Evolutionary conservation across 2,888 invertebrate species (phyloP), one percentile per base, ranked within the genome.

Genomic region (Tryphoninae sp.): DNA sequence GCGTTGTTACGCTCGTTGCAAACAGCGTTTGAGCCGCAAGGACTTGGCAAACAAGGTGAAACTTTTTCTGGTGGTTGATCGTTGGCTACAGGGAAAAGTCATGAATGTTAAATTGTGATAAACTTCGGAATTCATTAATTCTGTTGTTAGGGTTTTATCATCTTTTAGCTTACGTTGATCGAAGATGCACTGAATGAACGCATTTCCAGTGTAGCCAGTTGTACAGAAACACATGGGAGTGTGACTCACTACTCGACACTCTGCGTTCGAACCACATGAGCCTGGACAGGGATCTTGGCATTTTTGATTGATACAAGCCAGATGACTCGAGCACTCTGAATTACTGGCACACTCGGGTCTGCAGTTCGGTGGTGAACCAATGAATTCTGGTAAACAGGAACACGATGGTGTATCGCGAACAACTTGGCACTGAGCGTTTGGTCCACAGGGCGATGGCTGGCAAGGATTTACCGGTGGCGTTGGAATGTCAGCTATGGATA

Each of bases 1-100:
- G 82, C 92, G 86, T 87, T 93, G 92, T 83, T 92, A 85, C 92
- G 92, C 87, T 94, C 94, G 89, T 92, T 93, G 87, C 96, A 96
- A 89, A 94, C 92, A 8, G 96, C 94, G 90, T 96, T 95, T 1
- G 96, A 94, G 33, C 96, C 97, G 90, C 96, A 97, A 1, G 96
- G 96, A 45, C 95, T 95, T 76, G 96, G 96, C 73, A 92, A 92
- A 88, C 96, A 96, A 2, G 96, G 95, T 78, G 94, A 89, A 55
- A 79, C 83, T 71, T 76, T 83, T 55, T 84, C 84, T 3, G 59
- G 45, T 3, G 59, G 45, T 40, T 22, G 33, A 26, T 78, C 67
- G 61, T 51, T 51, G 13, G 11, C 42, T 49, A 49, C 55, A 61
- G 58, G 23, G 67, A 49, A 33, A 33, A 33, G 33, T 3, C 6